Base-by-base conservation (phyloP, 37 sponge, comb jelly and placozoan species). In the Haliclona indistincta region DNA sequence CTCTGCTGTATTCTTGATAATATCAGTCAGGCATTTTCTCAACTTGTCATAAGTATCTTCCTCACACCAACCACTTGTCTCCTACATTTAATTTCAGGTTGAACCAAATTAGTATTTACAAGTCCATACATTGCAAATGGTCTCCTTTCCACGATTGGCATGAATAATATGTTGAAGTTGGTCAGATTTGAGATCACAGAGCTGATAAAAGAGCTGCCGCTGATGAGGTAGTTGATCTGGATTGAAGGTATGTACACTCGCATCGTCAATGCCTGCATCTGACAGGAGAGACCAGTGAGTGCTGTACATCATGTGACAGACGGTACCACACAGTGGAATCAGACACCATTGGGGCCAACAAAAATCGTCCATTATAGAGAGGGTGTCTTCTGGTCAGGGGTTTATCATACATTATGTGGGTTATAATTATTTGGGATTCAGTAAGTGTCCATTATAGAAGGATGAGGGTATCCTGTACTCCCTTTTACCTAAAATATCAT, bases 101-200 rank as follows among this genome's bases (percentile, higher is more conserved):
- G 7, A 61, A 11, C 25, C 15, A 10, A n/a, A 61, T 26, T 22
- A 36, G 40, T 13, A 36, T 75, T 23, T 17, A 20, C 8, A 13
- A n/a, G 34, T 8, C 35, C 87, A 67, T 37, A 91, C 91, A 51
- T 49, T 38, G 55, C 82, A 91, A 22, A 47, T 43, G 35, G 64
- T n/a, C 45, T 91, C 91, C 40, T 58, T 66, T 4, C 87, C 91
- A 77, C 86, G 88, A 54, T 86, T 91, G 34, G 64, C 15, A 23
- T 81, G 83, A 29, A 91, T 61, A 3, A 85, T 25, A 7, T 42
- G 13, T 58, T 93, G 89, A 36, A 85, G 56, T 0, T 33, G 34
- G 5, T 85, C 82, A 28, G 83, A 82, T 22, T 73, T 37, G 7
- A 93, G 41, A 70, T 89, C 91, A 73, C 89, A 89, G 22, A 93